Base-by-base conservation (phyloP, 2,797 vertebrate species). In the Falco peregrinus region DNA sequence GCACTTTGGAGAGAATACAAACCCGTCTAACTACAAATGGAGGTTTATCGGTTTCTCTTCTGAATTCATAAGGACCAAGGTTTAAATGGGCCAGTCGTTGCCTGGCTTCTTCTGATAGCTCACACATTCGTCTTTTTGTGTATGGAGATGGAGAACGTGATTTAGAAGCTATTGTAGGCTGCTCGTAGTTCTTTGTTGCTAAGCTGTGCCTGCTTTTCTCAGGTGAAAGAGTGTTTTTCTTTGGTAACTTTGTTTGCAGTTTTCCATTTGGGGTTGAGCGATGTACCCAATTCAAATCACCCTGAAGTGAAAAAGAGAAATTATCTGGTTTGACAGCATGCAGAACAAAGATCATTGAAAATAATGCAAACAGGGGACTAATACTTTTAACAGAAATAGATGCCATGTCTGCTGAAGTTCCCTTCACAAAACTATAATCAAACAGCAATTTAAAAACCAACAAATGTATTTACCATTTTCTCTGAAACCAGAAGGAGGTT, bases 61-160 rank as follows among this genome's bases (percentile, higher is more conserved):
- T 99, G 97, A 99, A 99, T 95, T 97, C 96, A 93, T 99, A 98
- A 43, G 99, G 99, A 20, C 99, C 99, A n/a, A 99, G 98, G 90
- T 98, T 98, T 64, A 99, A 98, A 86, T 99, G 99, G 86, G 98
- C 96, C 91, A 99, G 98, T 48, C 99, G 98, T 96, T 99, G 99
- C 76, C 98, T 95, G 91, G 98, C 94, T 82, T 99, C 99, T 95
- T 99, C 98, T 1, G 99, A 98, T 12, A 99, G 99, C 97, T 99
- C 98, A 96, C 99, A 99, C 99, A 99, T 99, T 85, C 98, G 98
- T 84, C 99, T 99, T 95, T 98, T 98, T 31, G 99, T 99, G 97
- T 99, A 99, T 4, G 99, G 99, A 26, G 99, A 99, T n/a, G 98
- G 98, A 24, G 99, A 98, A 53, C 98, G 99, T 11, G 98, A 97